Evolutionary conservation across 2,888 invertebrate genomes (phyloP).

Genomic region (Cataglyphis cursor): DNA sequence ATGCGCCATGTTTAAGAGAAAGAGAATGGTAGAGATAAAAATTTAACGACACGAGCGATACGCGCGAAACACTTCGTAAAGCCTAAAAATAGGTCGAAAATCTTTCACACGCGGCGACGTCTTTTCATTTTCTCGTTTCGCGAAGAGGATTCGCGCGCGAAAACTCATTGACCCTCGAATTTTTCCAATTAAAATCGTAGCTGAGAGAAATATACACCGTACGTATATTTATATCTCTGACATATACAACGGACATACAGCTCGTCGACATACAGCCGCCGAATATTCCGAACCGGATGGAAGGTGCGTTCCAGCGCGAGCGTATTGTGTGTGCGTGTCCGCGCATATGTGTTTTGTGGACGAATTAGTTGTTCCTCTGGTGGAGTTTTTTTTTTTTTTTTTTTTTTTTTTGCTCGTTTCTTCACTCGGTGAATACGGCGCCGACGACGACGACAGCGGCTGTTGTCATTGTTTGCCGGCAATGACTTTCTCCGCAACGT

Average conservation of each 20-base stretch:
- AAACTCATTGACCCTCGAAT: conserved; percentile 23
- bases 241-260: background rate
- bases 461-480: conserved; percentile 60
- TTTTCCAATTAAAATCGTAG: conserved; percentile 18
- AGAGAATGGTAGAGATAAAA: background rate
- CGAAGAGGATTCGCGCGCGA: background rate
- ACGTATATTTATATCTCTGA: conserved; percentile 12
- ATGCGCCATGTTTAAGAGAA: background rate
- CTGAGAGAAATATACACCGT: background rate
- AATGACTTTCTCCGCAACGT: conserved; percentile 73
- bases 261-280: background rate
- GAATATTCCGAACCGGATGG: conserved; percentile 72
- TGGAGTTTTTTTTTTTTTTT: conserved; percentile 61
- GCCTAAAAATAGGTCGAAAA: conserved; percentile 21
- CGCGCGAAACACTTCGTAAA: background rate
- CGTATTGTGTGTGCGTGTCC: conserved; percentile 72
- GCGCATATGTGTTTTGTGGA: conserved; percentile 80
- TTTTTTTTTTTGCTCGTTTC: conserved; percentile 46
- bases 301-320: conserved; percentile 63
- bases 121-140: background rate
- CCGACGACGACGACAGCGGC: conserved; percentile 44
- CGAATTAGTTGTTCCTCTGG: conserved; percentile 80
- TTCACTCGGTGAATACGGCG: conserved; percentile 62
- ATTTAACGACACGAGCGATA: background rate
- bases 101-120: background rate